Percentiles rank a stretch among this genome's conserved stretches.
These are phyloP conservation scores for Molossus alvarezi DNA, from an alignment of 2,797 vertebrate species.

Conservation along the genomic window DNA sequence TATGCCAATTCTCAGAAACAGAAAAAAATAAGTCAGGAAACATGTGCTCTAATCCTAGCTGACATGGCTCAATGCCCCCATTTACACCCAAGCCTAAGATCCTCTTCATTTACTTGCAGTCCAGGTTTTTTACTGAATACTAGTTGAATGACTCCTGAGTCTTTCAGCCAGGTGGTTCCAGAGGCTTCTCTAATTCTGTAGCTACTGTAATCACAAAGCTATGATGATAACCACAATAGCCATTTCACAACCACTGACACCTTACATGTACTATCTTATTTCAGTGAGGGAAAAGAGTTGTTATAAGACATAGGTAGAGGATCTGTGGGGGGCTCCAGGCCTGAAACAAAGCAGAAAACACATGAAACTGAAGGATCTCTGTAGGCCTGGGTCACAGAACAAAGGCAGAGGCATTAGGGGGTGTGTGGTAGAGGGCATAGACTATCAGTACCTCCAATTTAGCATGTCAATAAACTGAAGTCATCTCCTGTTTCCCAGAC, in stretches of 20 bases:
- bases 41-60: background rate
- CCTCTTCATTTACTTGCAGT: constrained; percentile 1
- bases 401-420: background rate
- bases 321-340: background rate
- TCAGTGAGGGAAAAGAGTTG: background rate
- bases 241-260: constrained; percentile 34
- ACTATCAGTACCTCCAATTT: background rate
- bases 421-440: background rate
- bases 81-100: constrained; percentile 9
- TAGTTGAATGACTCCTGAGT: constrained; percentile 12
- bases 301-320: background rate
- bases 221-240: background rate
- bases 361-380: background rate
- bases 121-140: constrained; percentile 28
- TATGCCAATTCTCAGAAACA: constrained; percentile 47
- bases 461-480: constrained; percentile 49
- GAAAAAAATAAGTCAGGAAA: constrained; percentile 26
- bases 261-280: constrained; percentile 19
- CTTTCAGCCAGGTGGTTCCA: constrained; percentile 45
- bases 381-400: background rate
- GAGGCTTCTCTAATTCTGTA: constrained; percentile 40
- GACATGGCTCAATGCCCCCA: background rate
- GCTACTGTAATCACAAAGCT: constrained; percentile 45
- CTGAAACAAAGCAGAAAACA: constrained; percentile 39
- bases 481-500: background rate